Conservation (phyloP, 2,888 invertebrate genomes). For the Tenthredo mesomela region DNA sequence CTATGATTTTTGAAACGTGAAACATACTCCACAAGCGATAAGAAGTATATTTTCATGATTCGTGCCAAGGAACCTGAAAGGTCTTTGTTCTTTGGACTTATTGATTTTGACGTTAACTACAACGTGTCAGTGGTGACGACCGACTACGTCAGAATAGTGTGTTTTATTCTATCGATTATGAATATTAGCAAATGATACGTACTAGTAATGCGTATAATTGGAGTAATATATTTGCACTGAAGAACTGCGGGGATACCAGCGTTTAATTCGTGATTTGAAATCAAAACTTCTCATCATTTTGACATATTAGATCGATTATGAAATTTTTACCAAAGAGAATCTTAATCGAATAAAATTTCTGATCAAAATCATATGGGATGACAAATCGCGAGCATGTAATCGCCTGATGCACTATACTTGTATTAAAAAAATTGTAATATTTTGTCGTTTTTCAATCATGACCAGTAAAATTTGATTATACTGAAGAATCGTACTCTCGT, state of each 20-base stretch:
- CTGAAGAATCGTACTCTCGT: not conserved
- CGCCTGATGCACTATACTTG: no score
- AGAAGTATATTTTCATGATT: not conserved
- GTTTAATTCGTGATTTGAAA: no score
- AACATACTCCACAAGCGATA: not conserved
- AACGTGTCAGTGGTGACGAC: not conserved
- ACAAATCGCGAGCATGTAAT: no score
- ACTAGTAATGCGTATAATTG: not conserved
- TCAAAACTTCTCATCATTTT: no score
- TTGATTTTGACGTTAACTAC: not conserved
- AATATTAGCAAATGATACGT: not conserved
- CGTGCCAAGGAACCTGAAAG: not conserved
- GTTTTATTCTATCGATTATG: not conserved
- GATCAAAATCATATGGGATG: no score
- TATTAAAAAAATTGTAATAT: not conserved
- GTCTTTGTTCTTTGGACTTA: slow-evolving; percentile 1
- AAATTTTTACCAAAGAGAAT: no score
- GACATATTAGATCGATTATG: no score
- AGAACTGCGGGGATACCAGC: no score
- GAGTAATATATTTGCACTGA: no score
- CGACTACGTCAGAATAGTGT: not conserved
- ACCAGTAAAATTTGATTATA: not conserved
- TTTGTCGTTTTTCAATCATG: not conserved
- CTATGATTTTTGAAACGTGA: not conserved
- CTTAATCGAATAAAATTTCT: no score